Conservation (phyloP, 1,140 invertebrate genomes). For the Drosophila pseudoobscura region DNA sequence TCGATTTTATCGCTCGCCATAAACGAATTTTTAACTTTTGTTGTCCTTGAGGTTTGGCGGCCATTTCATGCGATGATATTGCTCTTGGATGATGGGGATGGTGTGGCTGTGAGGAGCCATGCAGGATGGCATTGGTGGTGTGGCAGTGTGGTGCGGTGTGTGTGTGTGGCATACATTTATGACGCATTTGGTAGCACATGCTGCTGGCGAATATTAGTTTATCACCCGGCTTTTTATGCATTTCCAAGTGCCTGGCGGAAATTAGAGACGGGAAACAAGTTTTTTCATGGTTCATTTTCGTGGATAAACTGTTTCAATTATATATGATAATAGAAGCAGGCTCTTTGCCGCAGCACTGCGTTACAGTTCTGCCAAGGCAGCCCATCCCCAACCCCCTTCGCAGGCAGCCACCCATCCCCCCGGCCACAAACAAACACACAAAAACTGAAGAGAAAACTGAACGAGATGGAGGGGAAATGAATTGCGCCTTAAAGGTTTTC, state of each 20-base stretch:
- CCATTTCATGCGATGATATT: conserved; percentile 23
- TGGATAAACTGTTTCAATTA: conserved; percentile 11
- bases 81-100: conserved; percentile 12
- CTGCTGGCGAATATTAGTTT: conserved; percentile 65
- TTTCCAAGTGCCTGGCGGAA: conserved; percentile 57
- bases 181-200: conserved; percentile 29
- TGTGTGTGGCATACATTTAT: conserved; percentile 57
- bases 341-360: conserved; percentile 5
- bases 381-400: conserved; percentile 5
- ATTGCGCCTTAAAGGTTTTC: conserved; percentile 81
- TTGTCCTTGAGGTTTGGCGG: conserved; percentile 56
- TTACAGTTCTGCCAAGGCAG: conserved; percentile 1
- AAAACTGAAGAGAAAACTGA: too few species aligned
- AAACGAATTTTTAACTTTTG: conserved; percentile 78
- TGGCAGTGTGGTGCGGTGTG: neutral
- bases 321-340: conserved; percentile 13
- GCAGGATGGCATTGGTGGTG: neutral
- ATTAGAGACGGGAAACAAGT: conserved; percentile 29
- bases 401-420: conserved; percentile 3
- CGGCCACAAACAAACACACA: conserved; percentile 26
- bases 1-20: conserved; percentile 74
- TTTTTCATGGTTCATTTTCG: conserved; percentile 38
- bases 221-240: conserved; percentile 59
- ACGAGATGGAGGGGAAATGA: conserved; percentile 44
- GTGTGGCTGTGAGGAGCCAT: neutral